Evolutionary conservation across 2,888 invertebrate species (phyloP), one percentile per base, ranked within the genome.

Genomic region (Chrysolina americana): DNA sequence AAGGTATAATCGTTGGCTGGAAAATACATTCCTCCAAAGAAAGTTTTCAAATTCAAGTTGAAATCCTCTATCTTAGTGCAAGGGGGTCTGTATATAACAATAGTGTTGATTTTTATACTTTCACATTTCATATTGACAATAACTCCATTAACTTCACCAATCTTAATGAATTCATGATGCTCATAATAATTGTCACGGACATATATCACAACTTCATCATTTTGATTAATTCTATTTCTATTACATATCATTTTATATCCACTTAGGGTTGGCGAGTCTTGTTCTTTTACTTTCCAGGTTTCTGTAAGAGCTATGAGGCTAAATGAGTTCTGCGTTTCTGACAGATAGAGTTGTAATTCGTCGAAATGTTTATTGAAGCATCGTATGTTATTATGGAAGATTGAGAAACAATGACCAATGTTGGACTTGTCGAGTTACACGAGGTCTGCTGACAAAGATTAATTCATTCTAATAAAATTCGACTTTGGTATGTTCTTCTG

Each of bases 211-310:
- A 28, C 28, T 28, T 23, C 28, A 19, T 62, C 62, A 62, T 62
- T 21, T 62, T 62, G 62, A 62, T 62, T 19, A 15, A 62, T 23
- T 23, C 62, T 23, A 17, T 62, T 23, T 21, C 28, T 62, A 23
- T 62, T 62, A 62, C 62, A 62, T 17, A 62, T 62, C 21, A 62
- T 62, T 62, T 62, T 62, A 23, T 62, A 62, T 23, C 62, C 62
- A 62, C 19, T 62, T 23, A 62, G 5, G 23, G 21, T 62, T 17
- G 23, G 62, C 21, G 28, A 63, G 21, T 63, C 62, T n/a, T 1
- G 62, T 4, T 63, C 62, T 23, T 63, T 63, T 23, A 63, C 62
- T 63, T 63, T 15, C 62, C 62, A 63, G 62, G 62, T 63, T 63
- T 63, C 62, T 28, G 62, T 23, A 28, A 63, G 62, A 63, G 62